phyloP scores from a whole-genome alignment of 2,888 invertebrate genomes.

The Sarcophaga rosellei region DNA sequence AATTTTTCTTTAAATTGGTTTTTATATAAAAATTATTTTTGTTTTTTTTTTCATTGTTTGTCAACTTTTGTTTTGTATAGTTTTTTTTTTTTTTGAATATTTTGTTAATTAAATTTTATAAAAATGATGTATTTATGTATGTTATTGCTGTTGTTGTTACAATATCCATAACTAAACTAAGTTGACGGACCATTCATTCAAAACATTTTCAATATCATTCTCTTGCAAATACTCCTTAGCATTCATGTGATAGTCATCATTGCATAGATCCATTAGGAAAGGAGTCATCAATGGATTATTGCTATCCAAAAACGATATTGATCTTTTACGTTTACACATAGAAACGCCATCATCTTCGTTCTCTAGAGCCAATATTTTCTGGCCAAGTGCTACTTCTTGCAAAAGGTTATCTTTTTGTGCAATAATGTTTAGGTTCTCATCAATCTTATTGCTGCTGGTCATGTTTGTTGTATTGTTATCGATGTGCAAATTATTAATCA shows the following conservation, averaged over 20 bases:
- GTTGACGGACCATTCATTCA: slow-evolving; percentile 74
- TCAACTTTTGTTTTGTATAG: slow-evolving; percentile 20
- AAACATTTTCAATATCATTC: slow-evolving; percentile 76
- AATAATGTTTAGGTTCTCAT: slow-evolving; percentile 3
- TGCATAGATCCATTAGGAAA: slow-evolving; percentile 78
- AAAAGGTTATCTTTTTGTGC: slow-evolving; percentile 5
- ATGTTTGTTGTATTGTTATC: background rate
- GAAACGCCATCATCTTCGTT: slow-evolving; percentile 45
- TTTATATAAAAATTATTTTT: background rate
- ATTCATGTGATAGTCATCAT: slow-evolving; percentile 78
- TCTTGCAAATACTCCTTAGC: slow-evolving; percentile 73
- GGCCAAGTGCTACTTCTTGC: slow-evolving; percentile 8
- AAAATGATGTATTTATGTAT: background rate
- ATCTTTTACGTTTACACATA: slow-evolving; percentile 71
- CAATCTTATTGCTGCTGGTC: background rate
- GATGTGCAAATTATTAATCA: background rate
- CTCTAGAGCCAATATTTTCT: slow-evolving; percentile 6
- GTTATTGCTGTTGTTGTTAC: slow-evolving; percentile 1
- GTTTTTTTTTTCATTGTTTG: background rate
- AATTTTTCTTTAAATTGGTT: background rate
- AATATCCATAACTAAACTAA: slow-evolving; percentile 69
- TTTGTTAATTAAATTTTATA: slow-evolving; percentile 1
- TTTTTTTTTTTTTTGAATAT: too few species aligned
- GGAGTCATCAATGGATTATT: slow-evolving; percentile 76
- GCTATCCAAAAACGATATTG: slow-evolving; percentile 76